Evolutionary conservation across 2,797 vertebrate species (phyloP).

Genomic region (Perodicticus potto): DNA sequence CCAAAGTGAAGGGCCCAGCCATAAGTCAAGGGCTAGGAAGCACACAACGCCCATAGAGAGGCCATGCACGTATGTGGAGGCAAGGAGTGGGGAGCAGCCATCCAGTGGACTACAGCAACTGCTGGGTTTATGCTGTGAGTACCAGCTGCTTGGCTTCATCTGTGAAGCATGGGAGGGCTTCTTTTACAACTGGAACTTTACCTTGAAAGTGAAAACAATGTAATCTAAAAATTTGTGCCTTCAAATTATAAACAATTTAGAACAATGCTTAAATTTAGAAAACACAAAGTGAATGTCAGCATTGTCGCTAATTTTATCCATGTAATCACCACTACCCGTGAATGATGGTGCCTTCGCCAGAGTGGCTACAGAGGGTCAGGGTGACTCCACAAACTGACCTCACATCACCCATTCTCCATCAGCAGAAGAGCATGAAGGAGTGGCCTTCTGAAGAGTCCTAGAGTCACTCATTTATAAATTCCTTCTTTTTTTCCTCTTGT

Average conservation of each 20-base stretch:
- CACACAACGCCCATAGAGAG: neutral
- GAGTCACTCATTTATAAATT: neutral
- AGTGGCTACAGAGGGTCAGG: neutral
- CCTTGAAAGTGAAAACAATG: no score
- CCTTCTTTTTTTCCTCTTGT: neutral
- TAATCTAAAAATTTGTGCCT: no score
- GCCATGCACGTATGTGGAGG: neutral
- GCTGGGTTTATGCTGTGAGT: neutral
- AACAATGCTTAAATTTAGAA: conserved; percentile 36
- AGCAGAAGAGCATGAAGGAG: neutral
- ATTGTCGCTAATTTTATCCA: neutral
- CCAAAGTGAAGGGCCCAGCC: no score
- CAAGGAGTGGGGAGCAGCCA: neutral
- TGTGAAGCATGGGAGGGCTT: neutral
- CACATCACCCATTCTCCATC: neutral
- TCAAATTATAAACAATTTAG: neutral
- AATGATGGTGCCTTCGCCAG: neutral
- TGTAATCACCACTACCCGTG: neutral
- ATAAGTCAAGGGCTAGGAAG: neutral
- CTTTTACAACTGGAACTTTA: no score
- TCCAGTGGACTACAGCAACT: neutral
- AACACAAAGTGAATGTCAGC: neutral
- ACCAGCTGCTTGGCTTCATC: neutral
- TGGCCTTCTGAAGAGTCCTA: neutral
- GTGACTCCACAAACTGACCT: neutral